phyloP scores from a whole-genome alignment of 2,113 vertebrate species.

The Neodontobutis hainanensis region DNA sequence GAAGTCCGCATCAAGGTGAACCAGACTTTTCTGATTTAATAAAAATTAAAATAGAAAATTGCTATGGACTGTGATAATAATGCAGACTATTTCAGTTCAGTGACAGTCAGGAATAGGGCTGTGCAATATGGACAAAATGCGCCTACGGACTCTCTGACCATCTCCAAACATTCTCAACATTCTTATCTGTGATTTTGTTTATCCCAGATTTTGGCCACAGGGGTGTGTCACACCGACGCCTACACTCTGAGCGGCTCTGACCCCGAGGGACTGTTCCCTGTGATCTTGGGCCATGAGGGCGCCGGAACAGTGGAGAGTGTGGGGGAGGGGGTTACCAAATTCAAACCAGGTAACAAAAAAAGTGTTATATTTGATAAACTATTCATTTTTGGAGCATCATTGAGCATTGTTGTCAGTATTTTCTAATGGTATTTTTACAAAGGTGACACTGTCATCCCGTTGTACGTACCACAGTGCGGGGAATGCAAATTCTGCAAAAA shows the following conservation, averaged over 20 bases:
- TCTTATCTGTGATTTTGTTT: neutral
- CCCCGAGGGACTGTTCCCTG: conserved; percentile 80
- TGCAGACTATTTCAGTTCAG: too few relatives aligned
- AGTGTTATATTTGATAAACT: too few relatives aligned
- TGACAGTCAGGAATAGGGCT: too few relatives aligned
- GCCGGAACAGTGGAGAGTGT: conserved; percentile 87
- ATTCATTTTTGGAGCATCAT: too few relatives aligned
- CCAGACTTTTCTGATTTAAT: neutral
- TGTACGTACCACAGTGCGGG: conserved; percentile 85
- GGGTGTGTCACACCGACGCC: conserved; percentile 89
- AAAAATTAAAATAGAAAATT: neutral
- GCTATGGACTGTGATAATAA: too few relatives aligned
- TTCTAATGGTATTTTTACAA: neutral
- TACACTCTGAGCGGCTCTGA: conserved; percentile 79
- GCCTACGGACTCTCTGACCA: too few relatives aligned
- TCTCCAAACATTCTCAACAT: too few relatives aligned
- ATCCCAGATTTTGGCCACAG: conserved; percentile 80
- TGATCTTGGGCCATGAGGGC: conserved; percentile 88
- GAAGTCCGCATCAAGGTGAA: conserved; percentile 84
- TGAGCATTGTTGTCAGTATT: too few relatives aligned
- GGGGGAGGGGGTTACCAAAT: conserved; percentile 91
- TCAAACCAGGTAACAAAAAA: conserved; percentile 84
- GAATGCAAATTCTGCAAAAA: conserved; percentile 85
- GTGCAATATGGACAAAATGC: too few relatives aligned
- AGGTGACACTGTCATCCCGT: conserved; percentile 85